These are phyloP conservation scores for Vanessa tameamea DNA, from an alignment of 1,140 invertebrate genomes.

Conservation along the genomic window DNA sequence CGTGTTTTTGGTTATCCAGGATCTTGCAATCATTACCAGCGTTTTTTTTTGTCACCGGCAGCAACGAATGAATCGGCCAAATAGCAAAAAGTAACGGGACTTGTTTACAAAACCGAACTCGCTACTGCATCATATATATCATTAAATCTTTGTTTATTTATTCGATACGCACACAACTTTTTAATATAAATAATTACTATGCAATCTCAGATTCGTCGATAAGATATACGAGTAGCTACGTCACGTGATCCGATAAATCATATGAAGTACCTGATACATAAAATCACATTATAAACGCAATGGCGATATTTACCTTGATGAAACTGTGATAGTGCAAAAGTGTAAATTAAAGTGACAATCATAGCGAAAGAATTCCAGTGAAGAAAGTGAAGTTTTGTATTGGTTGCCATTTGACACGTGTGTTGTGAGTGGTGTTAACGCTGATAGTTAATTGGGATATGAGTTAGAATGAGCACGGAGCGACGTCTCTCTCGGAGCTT, in stretches of 20 bases:
- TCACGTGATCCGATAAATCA: constrained; percentile 14
- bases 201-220: constrained; percentile 16
- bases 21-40: constrained; percentile 47
- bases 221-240: constrained; percentile 11
- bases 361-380: not conserved
- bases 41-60: not conserved
- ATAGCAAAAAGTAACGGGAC: constrained; percentile 14
- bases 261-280: not conserved
- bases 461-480: constrained; percentile 82
- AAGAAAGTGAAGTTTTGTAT: constrained; percentile 18
- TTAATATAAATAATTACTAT: constrained; percentile 10
- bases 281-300: constrained; percentile 3
- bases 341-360: constrained; percentile 5
- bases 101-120: not conserved
- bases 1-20: constrained; percentile 50
- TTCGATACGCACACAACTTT: not conserved
- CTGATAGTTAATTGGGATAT: constrained; percentile 68
- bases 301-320: not conserved
- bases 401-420: constrained; percentile 1
- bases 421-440: constrained; percentile 27
- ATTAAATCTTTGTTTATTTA: not conserved
- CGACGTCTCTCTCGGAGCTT: constrained; percentile 84
- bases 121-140: not conserved
- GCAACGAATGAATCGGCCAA: constrained; percentile 5
- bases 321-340: constrained; percentile 8